Evolutionary conservation across 2,113 vertebrate genomes (phyloP).

Genomic region (Caracal caracal): DNA sequence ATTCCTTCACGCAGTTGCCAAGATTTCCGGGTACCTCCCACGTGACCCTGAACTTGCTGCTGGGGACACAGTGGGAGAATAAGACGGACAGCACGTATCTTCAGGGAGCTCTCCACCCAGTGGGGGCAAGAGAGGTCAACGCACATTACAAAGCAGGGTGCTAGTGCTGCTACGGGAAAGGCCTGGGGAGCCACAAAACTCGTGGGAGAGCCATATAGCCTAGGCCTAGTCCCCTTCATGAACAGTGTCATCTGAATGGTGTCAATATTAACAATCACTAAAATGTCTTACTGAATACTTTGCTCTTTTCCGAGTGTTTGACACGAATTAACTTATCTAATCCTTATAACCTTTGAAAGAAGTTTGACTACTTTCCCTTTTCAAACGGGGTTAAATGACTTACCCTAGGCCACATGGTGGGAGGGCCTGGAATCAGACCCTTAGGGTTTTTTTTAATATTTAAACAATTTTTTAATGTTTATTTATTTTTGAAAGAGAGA

Average conservation of each 20-base stretch:
- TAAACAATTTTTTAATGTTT: too few species aligned
- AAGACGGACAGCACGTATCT: fast-evolving
- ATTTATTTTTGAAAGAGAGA: too few species aligned
- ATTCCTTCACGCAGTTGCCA: not conserved
- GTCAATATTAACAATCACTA: not conserved
- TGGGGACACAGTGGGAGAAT: not conserved
- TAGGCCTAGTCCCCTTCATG: fast-evolving
- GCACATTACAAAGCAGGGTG: fast-evolving
- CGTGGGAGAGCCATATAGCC: fast-evolving
- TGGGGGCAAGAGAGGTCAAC: not conserved
- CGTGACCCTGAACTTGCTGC: not conserved
- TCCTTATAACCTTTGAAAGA: not conserved
- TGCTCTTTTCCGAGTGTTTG: not conserved
- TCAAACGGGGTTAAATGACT: not conserved
- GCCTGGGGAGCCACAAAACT: not conserved
- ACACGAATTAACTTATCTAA: not conserved
- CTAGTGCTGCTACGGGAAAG: fast-evolving
- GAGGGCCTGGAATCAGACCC: not conserved
- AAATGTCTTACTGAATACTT: too few species aligned
- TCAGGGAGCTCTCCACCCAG: not conserved
- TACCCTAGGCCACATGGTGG: not conserved
- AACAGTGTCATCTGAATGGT: not conserved
- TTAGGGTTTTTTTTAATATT: not conserved
- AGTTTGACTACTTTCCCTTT: not conserved
- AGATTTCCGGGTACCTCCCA: not conserved